Base-by-base conservation (phyloP, 2,888 invertebrate genomes). In the Homarus gammarus region DNA sequence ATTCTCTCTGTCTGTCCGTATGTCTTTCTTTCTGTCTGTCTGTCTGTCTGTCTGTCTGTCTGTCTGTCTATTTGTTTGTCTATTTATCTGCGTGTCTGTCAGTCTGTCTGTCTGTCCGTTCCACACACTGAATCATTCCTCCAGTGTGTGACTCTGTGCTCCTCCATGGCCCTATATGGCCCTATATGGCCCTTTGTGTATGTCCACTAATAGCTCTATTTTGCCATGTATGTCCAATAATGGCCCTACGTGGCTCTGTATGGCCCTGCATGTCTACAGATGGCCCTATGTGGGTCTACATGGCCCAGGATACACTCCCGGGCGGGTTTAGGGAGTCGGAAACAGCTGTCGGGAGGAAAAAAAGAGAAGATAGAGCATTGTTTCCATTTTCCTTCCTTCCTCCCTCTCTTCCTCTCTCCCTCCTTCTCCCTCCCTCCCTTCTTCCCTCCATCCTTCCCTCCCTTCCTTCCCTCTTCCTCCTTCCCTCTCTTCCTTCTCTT, bases 351-450 rank as follows among this genome's bases (percentile, higher is more conserved):
- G 56, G 22, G 56, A 22, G 56, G 56, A 22, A 12, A 56, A 56
- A 56, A 12, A 22, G 8, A 56, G 18, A 56, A 18, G 22, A 56
- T 22, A 56, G 56, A 33, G 15, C 22, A 73, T 38, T n/a, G n/a
- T 38, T 5, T 36, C 73, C 73, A 73, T 40, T 38, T 38, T 6
- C 8, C 36, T 38, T n/a, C 5, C 8, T 40, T 38, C 40, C 36
- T n/a, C 73, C 3, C 72, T 72, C 72, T 72, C 27, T 5, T 15
- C 68, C 72, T 72, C 72, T 3, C 72, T 72, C 72, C 15, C 27
- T 72, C 33, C 44, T 72, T 15, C 33, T 33, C 33, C 33, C 33
- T 33, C 33, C 33, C 33, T 15, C 33, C 8, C 18, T 5, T 72
- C 33, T 31, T 72, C 72, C 15, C 33, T 31, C 33, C 15, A 6